A percentile compares a stretch with the other conserved stretches of the same genome.
These are phyloP conservation scores for Poecilus cupreus DNA, from an alignment of 2,888 invertebrate genomes.

Conservation along the genomic window DNA sequence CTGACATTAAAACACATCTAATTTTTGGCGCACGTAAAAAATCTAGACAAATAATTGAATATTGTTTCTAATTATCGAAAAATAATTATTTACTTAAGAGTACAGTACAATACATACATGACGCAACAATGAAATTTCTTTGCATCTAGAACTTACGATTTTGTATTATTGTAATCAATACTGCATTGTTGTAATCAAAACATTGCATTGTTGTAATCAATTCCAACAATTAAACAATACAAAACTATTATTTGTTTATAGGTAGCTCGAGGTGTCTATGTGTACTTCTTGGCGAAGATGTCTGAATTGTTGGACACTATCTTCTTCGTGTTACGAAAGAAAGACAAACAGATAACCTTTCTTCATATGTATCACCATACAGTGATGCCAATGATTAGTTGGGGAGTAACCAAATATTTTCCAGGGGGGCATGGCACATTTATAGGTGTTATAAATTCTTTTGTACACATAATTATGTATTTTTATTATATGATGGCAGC, in stretches of 20 bases:
- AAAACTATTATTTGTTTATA: conserved; percentile 64
- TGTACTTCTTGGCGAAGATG: conserved; percentile 92
- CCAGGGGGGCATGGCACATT: conserved; percentile 83
- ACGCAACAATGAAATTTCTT: background rate
- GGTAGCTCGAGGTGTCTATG: conserved; percentile 84
- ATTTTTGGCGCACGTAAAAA: too few species aligned
- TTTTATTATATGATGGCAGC: conserved; percentile 86
- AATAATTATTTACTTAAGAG: too few species aligned
- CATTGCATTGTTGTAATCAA: background rate
- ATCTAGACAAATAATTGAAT: too few species aligned
- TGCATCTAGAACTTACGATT: too few species aligned
- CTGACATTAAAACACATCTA: background rate
- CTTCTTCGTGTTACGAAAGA: conserved; percentile 95
- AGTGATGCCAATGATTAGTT: conserved; percentile 94
- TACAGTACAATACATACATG: too few species aligned
- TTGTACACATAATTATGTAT: conserved; percentile 90
- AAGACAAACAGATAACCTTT: conserved; percentile 90
- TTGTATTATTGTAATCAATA: too few species aligned
- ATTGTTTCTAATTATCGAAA: too few species aligned
- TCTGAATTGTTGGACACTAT: conserved; percentile 93
- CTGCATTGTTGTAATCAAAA: too few species aligned
- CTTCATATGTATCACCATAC: conserved; percentile 96
- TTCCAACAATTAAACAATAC: background rate
- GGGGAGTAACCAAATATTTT: conserved; percentile 93
- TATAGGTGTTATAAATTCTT: conserved; percentile 82